These are phyloP conservation scores for Fratercula arctica DNA, from an alignment of 2,797 vertebrate species.

Conservation along the genomic window DNA sequence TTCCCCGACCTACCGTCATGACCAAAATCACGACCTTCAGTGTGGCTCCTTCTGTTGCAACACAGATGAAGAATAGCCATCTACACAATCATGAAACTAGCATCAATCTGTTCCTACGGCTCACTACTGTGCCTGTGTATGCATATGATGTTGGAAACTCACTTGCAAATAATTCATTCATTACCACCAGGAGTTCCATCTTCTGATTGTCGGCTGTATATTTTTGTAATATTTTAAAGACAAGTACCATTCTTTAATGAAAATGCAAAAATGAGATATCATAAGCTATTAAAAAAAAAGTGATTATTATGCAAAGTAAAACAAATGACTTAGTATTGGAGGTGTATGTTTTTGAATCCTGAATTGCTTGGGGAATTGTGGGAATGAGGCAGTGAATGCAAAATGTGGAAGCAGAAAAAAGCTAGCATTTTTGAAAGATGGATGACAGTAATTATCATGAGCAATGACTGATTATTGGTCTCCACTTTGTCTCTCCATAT, in stretches of 20 bases:
- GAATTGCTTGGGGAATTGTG: slow-evolving; percentile 31
- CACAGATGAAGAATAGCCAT: neutral
- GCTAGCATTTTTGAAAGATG: slow-evolving; percentile 48
- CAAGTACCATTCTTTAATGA: neutral
- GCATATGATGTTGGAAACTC: neutral
- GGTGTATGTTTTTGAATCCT: slow-evolving; percentile 8
- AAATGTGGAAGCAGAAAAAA: slow-evolving; percentile 43
- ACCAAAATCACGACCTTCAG: neutral
- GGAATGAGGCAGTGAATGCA: slow-evolving; percentile 23
- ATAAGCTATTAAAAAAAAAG: slow-evolving; percentile 35
- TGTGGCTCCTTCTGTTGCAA: neutral
- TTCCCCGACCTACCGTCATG: neutral
- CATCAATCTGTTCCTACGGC: neutral
- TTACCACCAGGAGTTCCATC: neutral
- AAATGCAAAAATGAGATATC: slow-evolving; percentile 27
- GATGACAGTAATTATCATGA: slow-evolving; percentile 61
- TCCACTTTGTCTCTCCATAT: neutral
- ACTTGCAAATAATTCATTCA: neutral
- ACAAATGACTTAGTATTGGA: slow-evolving; percentile 31
- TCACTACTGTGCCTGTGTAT: neutral
- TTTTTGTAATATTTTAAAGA: slow-evolving; percentile 19
- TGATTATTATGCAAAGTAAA: slow-evolving; percentile 58
- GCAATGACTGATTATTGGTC: slow-evolving; percentile 52
- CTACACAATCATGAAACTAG: neutral
- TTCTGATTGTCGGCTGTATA: neutral